These are phyloP conservation scores for Rhingia campestris DNA, from an alignment of 2,888 invertebrate genomes.

Conservation along the genomic window DNA sequence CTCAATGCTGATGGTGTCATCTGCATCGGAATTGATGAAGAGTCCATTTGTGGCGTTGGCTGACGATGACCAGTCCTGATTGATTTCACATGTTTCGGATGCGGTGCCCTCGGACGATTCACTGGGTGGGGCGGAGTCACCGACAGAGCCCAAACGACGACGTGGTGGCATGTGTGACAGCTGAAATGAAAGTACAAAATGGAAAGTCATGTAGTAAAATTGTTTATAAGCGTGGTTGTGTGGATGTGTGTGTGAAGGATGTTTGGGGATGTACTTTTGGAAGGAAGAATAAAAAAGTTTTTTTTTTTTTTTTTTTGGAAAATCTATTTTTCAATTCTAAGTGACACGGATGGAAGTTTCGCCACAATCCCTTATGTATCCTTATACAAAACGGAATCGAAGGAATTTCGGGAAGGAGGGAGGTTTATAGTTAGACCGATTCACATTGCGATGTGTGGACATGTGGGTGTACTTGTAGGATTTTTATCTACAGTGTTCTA, in stretches of 20 bases:
- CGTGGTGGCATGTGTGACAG: constrained; percentile 81
- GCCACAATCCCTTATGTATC: constrained; percentile 21
- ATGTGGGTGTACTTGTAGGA: constrained; percentile 32
- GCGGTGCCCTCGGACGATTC: constrained; percentile 85
- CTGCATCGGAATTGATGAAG: constrained; percentile 80
- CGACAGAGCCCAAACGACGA: constrained; percentile 85
- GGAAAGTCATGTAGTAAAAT: constrained; percentile 53
- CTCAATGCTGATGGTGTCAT: constrained; percentile 81
- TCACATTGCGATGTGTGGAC: constrained; percentile 16
- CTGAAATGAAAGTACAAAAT: constrained; percentile 66
- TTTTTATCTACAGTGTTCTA: constrained; percentile 45
- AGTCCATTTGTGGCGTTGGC: constrained; percentile 80
- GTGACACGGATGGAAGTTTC: constrained; percentile 58
- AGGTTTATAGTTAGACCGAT: neutral
- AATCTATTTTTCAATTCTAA: constrained; percentile 60
- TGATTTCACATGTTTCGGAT: constrained; percentile 81
- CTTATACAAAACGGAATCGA: constrained; percentile 25
- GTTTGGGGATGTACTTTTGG: neutral
- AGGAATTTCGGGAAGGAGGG: neutral
- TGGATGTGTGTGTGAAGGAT: neutral
- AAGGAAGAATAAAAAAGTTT: constrained; percentile 24
- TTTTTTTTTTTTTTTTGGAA: constrained; percentile 10
- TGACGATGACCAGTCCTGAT: constrained; percentile 80
- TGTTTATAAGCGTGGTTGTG: neutral
- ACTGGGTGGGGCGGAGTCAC: constrained; percentile 84